Percentiles rank a stretch among this genome's conserved stretches.
Conservation (phyloP, 2,888 invertebrate species). For the Pterostichus madidus region DNA sequence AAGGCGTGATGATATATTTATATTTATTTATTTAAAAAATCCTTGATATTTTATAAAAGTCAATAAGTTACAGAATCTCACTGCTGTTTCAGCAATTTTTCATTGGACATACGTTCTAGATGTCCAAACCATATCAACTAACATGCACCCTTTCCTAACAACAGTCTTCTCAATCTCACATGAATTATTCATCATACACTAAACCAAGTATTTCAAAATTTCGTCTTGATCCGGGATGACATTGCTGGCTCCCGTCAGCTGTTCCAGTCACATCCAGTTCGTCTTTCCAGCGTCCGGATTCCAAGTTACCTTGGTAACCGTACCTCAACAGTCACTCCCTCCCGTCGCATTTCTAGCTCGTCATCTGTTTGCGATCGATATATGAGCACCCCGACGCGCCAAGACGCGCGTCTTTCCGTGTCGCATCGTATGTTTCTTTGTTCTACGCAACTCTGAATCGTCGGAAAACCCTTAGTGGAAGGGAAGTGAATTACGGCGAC, state of each 20-base stretch:
- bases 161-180: no score
- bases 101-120: no score
- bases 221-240: no score
- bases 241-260: slow-evolving; percentile 10
- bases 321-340: neutral
- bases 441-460: neutral
- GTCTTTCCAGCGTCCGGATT: neutral
- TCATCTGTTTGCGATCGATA: slow-evolving; percentile 44
- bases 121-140: no score
- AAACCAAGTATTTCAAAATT: no score
- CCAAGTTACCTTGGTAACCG: slow-evolving; percentile 13
- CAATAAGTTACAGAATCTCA: no score
- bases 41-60: no score
- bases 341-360: neutral
- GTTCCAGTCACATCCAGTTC: slow-evolving; percentile 12
- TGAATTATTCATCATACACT: no score
- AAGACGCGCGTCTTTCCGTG: neutral
- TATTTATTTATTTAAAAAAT: no score
- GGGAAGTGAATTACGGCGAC: slow-evolving; percentile 1
- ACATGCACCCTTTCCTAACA: no score
- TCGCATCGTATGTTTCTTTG: slow-evolving; percentile 1
- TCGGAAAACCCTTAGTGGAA: neutral
- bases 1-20: no score
- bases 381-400: neutral
- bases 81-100: no score